Evolutionary conservation across 2,113 vertebrate genomes (phyloP).

Genomic region (Pagrus major): DNA sequence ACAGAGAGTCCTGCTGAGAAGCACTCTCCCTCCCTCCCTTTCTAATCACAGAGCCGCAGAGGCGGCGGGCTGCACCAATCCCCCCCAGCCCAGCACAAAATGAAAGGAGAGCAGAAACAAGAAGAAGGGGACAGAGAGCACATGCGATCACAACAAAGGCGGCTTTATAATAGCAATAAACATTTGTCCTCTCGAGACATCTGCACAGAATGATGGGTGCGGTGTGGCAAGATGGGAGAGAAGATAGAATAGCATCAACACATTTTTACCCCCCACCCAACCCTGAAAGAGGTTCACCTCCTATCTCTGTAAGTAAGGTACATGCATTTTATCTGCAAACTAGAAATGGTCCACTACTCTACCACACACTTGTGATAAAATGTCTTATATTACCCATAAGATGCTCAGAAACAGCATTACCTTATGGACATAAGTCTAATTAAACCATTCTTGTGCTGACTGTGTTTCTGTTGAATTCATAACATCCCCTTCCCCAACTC

Average conservation of each 20-base stretch:
- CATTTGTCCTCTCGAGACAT: conserved; percentile 82
- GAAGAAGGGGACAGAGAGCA: conserved; percentile 76
- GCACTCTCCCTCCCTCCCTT: conserved; percentile 82
- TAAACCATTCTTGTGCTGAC: conserved; percentile 56
- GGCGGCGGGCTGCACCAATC: conserved; percentile 75
- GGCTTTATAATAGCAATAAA: conserved; percentile 87
- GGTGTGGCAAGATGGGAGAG: conserved; percentile 48
- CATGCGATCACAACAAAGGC: conserved; percentile 85
- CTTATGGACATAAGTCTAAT: conserved; percentile 46
- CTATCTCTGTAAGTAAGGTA: conserved; percentile 36
- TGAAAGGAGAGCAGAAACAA: conserved; percentile 81
- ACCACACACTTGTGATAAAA: conserved; percentile 34
- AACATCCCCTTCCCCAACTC: neutral
- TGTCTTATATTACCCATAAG: conserved; percentile 41
- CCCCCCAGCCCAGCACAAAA: conserved; percentile 78
- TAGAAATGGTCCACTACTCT: conserved; percentile 35
- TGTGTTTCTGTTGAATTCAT: conserved; percentile 38
- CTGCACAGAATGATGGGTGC: conserved; percentile 71
- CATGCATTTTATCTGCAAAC: conserved; percentile 53
- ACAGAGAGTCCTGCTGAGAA: conserved; percentile 87
- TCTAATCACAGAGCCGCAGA: conserved; percentile 86
- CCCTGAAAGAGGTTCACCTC: conserved; percentile 51
- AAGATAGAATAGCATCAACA: conserved; percentile 60
- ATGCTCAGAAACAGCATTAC: conserved; percentile 38
- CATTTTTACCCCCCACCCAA: conserved; percentile 63